A percentile compares a stretch with the other conserved stretches of the same genome.
These are phyloP conservation scores for Epinephelus cyanopodus DNA, from an alignment of 2,113 vertebrate genomes.

Conservation along the genomic window DNA sequence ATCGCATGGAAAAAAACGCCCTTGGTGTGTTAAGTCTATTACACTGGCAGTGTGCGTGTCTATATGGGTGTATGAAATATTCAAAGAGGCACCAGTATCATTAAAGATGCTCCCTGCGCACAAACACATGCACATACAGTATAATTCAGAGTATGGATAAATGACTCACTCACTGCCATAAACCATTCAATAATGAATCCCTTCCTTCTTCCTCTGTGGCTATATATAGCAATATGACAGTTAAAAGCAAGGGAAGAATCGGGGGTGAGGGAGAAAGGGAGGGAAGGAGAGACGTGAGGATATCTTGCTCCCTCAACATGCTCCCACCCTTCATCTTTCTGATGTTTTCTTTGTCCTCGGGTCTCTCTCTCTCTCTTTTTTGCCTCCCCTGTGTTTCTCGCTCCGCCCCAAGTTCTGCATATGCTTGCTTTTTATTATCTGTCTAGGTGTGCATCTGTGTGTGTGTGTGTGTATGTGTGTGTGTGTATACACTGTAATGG, in stretches of 20 bases:
- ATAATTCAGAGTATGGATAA: constrained; percentile 39
- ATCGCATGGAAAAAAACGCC: too few species aligned
- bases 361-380: neutral
- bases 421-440: constrained; percentile 33
- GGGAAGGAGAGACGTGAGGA: neutral
- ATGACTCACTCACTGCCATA: constrained; percentile 62
- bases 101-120: neutral
- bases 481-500: constrained; percentile 16
- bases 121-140: neutral
- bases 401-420: constrained; percentile 11
- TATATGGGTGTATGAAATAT: neutral
- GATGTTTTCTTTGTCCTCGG: constrained; percentile 27
- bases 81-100: neutral
- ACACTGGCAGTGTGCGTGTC: neutral
- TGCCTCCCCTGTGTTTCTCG: constrained; percentile 10
- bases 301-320: constrained; percentile 11
- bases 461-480: constrained; percentile 4
- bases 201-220: constrained; percentile 57
- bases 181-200: constrained; percentile 76
- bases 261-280: constrained; percentile 1
- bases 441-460: constrained; percentile 1
- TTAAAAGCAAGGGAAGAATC: constrained; percentile 53
- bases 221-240: constrained; percentile 67
- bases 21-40: too few species aligned
- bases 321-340: constrained; percentile 22